Base-by-base conservation (phyloP, 2,797 vertebrate species). In the Sarcophilus harrisii region DNA sequence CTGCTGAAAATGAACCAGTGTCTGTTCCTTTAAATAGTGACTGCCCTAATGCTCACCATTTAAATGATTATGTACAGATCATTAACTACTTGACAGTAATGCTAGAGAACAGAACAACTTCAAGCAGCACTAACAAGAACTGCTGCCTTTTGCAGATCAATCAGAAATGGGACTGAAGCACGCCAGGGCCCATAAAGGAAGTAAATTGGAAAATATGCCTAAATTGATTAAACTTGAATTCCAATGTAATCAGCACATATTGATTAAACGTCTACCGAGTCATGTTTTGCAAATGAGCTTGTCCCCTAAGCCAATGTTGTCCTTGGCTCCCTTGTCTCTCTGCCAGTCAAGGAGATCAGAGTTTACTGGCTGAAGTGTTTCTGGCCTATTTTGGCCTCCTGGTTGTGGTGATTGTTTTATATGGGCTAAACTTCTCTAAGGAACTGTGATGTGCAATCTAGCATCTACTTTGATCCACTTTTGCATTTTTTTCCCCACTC, bases 71-170 rank as follows among this genome's bases (percentile, higher is more conserved):
- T 45, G 73, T 81, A 45, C 38, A 45, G 73, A 81, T 81, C 73
- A 81, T 81, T 81, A 81, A 81, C 73, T 81, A 81, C 73, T 81
- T 45, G 73, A 81, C 73, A 45, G 73, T 81, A 81, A 81, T 81
- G 73, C 73, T 81, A 81, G 73, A 81, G 73, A 81, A 81, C 73
- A 81, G 73, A 81, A 45, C 73, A 45, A 21, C 73, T 81, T 81
- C 73, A 27, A 81, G 73, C 38, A 81, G 73, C 73, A 81, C 38
- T 81, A 81, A 45, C 38, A 81, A 81, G 73, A 81, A n/a, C 3
- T 81, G 73, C 1, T 81, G 18, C n/a, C 1, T 81, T 45, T 81
- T 45, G 73, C 73, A 81, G 73, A 81, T 81, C 73, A 81, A 45
- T 81, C 73, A 81, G 73, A 81, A 81, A 81, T 81, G 8, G 9